Evolutionary conservation across 2,797 vertebrate genomes (phyloP), one percentile per base, ranked within the genome.

Genomic region (Synaphobranchus kaupii): DNA sequence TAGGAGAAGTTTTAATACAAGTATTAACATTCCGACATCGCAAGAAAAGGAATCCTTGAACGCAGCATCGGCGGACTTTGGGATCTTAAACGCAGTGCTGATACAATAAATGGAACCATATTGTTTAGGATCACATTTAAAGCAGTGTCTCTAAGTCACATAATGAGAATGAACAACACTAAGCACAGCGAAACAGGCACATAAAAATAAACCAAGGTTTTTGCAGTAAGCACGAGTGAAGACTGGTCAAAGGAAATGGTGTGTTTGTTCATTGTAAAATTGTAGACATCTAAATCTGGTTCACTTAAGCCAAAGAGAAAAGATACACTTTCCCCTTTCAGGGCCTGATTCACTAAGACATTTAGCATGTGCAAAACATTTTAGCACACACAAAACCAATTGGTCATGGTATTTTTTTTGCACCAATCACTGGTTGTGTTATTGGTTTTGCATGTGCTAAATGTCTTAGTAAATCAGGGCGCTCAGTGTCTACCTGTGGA

Each of bases 301-400:
- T 66, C 22, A 66, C 25, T 68, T 68, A 68, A 68, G n/a, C n/a
- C 71, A 76, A 76, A 76, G 2, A 76, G 71, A 39, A 76, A 76
- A 76, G 31, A 76, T 12, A 71, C 28, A 28, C 68, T 31, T 12
- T 71, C 68, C 3, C 71, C 31, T 15, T 15, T 56, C 12, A 39
- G 39, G 39, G 39, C 39, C 39, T 39, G 39, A 39, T 39, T 39
- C 3, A 1, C 39, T 39, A 39, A 39, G 39, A 39, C 39, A 1
- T 39, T 39, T 39, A 39, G 1, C 39, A 39, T 39, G 39, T 39
- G 39, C 39, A 39, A 39, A 39, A 39, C 39, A 1, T 39, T 39
- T 39, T 39, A 39, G 39, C 39, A 39, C 39, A 39, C 39, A 39
- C 39, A 39, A 39, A 39, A 39, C 39, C 39, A 39, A 39, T 39